Percentiles rank a stretch among this genome's conserved stretches.
These are phyloP conservation scores for Mobula hypostoma DNA, from an alignment of 2,113 vertebrate genomes.

Conservation along the genomic window DNA sequence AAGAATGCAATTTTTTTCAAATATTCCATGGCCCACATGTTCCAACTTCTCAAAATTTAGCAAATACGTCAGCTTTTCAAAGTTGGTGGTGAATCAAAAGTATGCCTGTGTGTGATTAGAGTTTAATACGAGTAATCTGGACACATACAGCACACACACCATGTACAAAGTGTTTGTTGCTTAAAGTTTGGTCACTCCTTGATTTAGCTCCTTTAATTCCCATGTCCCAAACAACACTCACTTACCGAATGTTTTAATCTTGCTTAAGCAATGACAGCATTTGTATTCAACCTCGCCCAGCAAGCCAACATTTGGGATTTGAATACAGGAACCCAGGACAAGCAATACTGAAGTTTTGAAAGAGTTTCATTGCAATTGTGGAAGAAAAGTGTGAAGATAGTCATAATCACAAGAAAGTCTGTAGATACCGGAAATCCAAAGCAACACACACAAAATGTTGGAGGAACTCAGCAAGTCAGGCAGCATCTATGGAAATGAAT, in stretches of 20 bases:
- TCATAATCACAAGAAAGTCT: too few species aligned
- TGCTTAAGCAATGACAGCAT: background rate
- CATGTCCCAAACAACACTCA: background rate
- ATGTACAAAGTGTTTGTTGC: background rate
- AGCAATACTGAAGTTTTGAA: background rate
- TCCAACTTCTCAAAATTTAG: background rate
- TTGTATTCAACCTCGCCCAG: background rate
- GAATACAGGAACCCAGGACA: background rate
- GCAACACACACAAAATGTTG: too few species aligned
- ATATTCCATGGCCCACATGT: background rate
- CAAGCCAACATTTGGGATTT: background rate
- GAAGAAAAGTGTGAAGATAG: background rate
- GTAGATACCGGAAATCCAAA: too few species aligned
- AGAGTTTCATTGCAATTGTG: background rate
- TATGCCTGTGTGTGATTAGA: background rate
- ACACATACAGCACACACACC: too few species aligned
- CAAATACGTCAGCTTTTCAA: background rate
- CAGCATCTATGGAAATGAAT: too few species aligned
- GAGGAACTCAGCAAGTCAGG: too few species aligned
- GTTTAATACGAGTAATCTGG: background rate
- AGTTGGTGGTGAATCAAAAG: background rate
- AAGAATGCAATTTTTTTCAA: background rate
- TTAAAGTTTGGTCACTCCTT: background rate
- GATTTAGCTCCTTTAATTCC: background rate
- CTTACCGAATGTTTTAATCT: background rate